Conservation (phyloP, 2,113 vertebrate species). For the Herpailurus yagouaroundi region DNA sequence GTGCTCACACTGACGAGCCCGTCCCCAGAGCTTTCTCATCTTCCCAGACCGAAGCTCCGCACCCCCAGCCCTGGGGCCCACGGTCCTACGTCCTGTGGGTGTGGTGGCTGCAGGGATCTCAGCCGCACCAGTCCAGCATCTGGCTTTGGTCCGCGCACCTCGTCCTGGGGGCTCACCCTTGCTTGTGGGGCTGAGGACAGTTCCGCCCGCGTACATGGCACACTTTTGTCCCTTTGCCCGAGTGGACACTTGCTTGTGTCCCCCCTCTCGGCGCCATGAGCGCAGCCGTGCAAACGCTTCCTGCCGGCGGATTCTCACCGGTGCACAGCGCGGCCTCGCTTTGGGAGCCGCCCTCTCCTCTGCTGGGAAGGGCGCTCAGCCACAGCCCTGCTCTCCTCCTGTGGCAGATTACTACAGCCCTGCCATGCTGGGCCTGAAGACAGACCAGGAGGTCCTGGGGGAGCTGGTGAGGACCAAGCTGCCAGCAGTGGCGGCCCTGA, state of each 20-base stretch:
- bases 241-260: neutral
- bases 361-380: too few species aligned
- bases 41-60: too few species aligned
- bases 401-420: constrained; percentile 93
- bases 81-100: too few species aligned
- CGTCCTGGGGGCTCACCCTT: neutral
- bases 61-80: too few species aligned
- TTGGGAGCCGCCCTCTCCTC: neutral
- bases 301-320: neutral
- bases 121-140: too few species aligned
- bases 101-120: too few species aligned
- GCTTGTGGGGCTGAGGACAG: too few species aligned
- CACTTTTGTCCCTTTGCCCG: neutral
- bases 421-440: constrained; percentile 94
- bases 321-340: neutral
- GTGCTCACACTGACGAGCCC: too few species aligned
- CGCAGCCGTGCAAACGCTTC: fast-evolving
- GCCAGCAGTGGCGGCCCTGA: constrained; percentile 91
- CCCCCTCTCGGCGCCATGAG: fast-evolving
- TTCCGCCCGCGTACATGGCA: neutral
- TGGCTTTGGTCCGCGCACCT: neutral
- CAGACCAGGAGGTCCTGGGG: constrained; percentile 95
- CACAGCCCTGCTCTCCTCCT: neutral
- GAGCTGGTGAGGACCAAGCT: constrained; percentile 94
- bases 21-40: too few species aligned